Evolutionary conservation across 1,140 invertebrate genomes (phyloP).

Genomic region (Nephila pilipes): DNA sequence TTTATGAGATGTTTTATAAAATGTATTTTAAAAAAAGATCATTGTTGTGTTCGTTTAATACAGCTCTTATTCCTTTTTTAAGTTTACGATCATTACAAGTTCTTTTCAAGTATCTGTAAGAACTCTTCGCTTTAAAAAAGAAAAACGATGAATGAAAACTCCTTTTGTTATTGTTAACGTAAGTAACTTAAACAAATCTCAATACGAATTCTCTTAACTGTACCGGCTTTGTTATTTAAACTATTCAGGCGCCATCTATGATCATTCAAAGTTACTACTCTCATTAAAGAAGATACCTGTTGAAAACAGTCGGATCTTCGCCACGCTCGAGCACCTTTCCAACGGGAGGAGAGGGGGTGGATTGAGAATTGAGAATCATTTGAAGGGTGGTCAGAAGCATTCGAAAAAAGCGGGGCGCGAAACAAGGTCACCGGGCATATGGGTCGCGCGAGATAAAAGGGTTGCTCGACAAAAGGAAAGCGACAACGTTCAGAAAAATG

Average conservation of each 20-base stretch:
- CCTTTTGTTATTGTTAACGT: too few relatives aligned
- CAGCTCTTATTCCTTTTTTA: too few relatives aligned
- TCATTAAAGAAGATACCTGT: background rate
- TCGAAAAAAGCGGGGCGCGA: conserved; percentile 20
- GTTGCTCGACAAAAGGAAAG: conserved; percentile 37
- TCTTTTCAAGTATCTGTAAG: too few relatives aligned
- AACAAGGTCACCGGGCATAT: conserved; percentile 31
- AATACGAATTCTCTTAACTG: too few relatives aligned
- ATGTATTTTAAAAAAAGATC: too few relatives aligned
- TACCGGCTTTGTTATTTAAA: background rate
- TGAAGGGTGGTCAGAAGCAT: conserved; percentile 33
- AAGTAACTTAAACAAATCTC: too few relatives aligned
- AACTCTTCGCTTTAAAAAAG: too few relatives aligned
- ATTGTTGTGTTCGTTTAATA: too few relatives aligned
- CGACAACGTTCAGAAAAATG: conserved; percentile 31
- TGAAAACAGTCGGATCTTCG: background rate
- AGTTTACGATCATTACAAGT: too few relatives aligned
- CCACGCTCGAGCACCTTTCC: background rate
- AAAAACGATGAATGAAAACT: too few relatives aligned
- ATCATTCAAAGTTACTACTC: background rate
- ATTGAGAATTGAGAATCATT: background rate
- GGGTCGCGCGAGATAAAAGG: conserved; percentile 13
- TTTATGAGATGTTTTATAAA: too few relatives aligned
- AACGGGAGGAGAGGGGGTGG: background rate
- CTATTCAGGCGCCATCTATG: background rate